Conservation (phyloP, 2,797 vertebrate species). For the Lates japonicus region DNA sequence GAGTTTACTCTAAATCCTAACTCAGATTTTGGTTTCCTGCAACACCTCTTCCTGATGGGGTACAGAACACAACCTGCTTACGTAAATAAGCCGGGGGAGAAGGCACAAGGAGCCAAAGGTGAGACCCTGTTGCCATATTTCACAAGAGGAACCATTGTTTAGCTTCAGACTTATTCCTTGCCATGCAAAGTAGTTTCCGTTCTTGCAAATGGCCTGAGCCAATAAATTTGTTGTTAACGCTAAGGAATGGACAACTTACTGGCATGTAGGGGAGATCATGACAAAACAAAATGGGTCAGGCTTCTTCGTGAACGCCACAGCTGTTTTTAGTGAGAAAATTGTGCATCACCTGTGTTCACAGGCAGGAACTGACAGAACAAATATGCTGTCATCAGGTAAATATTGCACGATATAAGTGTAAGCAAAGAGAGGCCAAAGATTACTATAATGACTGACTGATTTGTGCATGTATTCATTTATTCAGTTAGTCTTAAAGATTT, state of each 20-base stretch:
- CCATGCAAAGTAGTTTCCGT: constrained; percentile 83
- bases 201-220: constrained; percentile 69
- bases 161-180: constrained; percentile 72
- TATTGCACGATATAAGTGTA: neutral
- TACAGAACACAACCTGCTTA: constrained; percentile 82
- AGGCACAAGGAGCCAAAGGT: constrained; percentile 85
- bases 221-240: constrained; percentile 78
- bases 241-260: constrained; percentile 60
- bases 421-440: neutral
- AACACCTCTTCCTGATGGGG: constrained; percentile 87
- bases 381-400: constrained; percentile 9
- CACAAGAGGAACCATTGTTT: constrained; percentile 86
- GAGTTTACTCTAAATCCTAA: constrained; percentile 74
- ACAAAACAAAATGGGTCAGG: constrained; percentile 61
- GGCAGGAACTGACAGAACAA: constrained; percentile 27
- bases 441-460: neutral
- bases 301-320: constrained; percentile 22
- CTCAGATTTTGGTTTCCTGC: constrained; percentile 83
- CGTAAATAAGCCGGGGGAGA: constrained; percentile 84
- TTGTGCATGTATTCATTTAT: neutral
- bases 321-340: constrained; percentile 21
- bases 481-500: neutral
- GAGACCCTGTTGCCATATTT: constrained; percentile 85
- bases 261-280: constrained; percentile 50
- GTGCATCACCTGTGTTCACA: constrained; percentile 29